Base-by-base conservation (phyloP, 2,113 vertebrate species). In the Atlantisia rogersi region DNA sequence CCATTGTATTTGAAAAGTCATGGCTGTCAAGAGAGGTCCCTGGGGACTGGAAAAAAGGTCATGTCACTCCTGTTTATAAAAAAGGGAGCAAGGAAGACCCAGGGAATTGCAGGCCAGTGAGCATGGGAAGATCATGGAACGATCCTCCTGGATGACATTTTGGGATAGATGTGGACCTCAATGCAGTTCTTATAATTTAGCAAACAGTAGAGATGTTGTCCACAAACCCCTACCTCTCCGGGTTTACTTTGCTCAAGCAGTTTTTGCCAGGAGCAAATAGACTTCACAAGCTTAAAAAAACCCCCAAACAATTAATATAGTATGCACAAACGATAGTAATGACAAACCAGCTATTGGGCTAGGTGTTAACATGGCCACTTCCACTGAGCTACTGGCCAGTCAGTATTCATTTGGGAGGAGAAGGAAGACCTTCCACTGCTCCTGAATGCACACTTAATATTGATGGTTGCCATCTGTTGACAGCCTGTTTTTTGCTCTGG, bases 131-230 rank as follows among this genome's bases (percentile, higher is more conserved):
- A 42, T 42, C 40, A 42, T 42, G 40, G 40, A 42, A 42, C 12
- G 40, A 42, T 42, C 40, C 40, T 42, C 40, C 40, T 42, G 40
- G 40, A 42, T 42, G 40, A 42, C 40, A 35, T 35, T 35, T 42
- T 42, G 6, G 11, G 5, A 74, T 5, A 2, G 1, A n/a, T 2
- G 71, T 68, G 0, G 14, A 39, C 26, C 8, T 35, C 14, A 16
- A 6, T 63, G 29, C 5, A 32, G 20, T 28, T 82, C 17, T 59
- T 32, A 46, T 42, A 62, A 71, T 0, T 76, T 68, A 71, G 4
- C 13, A 46, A 44, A 42, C 1, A 0, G 5, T 25, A 44, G 18
- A 35, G 24, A 35, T 9, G 19, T 28, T 26, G 58, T n/a, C 18
- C 9, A 9, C 13, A 28, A 11, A 56, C 11, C 1, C n/a, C 39